A percentile compares a stretch with the other conserved stretches of the same genome.
Evolutionary conservation across 2,113 vertebrate species (phyloP).

Genomic region (Eulacestoma nigropectus): DNA sequence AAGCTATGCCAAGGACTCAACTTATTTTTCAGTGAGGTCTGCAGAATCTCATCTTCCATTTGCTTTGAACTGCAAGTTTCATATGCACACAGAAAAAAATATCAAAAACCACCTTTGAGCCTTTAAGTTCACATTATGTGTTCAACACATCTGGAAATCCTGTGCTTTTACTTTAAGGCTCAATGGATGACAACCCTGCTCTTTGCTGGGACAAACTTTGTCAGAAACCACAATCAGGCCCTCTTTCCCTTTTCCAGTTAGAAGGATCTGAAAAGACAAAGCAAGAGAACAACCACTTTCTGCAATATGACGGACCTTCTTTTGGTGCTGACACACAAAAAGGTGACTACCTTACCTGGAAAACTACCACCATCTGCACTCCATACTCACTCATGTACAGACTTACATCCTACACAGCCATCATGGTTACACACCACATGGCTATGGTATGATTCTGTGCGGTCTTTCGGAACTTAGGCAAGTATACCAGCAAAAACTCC

Average conservation of each 20-base stretch:
- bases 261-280: neutral
- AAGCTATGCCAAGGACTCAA: conserved; percentile 2
- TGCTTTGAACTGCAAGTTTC: neutral
- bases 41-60: neutral
- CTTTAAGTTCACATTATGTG: neutral
- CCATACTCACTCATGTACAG: accelerated
- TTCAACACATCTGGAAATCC: neutral
- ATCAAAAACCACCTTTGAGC: neutral
- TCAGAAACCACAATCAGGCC: neutral
- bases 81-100: neutral
- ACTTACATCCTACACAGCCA: neutral
- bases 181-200: neutral
- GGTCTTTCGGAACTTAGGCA: neutral
- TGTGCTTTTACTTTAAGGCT: neutral
- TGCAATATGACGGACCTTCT: neutral
- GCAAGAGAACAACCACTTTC: neutral
- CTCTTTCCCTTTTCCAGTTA: neutral
- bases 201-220: neutral
- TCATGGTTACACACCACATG: neutral
- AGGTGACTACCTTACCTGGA: neutral
- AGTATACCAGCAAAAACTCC: neutral
- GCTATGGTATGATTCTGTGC: neutral
- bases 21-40: neutral
- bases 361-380: neutral
- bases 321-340: neutral